Conservation (phyloP, 2,888 invertebrate genomes). For the Chouioia cunea region DNA sequence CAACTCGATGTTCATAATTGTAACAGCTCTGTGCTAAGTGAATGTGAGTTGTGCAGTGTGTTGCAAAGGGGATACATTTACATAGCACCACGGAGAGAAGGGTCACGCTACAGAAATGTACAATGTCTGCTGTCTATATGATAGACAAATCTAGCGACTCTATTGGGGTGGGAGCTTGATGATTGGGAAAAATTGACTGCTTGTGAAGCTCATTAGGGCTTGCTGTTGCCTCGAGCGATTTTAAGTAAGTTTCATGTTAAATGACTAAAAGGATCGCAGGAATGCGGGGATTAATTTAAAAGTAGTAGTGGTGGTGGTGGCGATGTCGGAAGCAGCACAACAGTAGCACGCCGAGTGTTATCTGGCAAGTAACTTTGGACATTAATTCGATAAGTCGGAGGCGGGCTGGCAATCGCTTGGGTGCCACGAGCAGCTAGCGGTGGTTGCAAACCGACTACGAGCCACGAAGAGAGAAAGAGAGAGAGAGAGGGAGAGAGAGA, state of each 20-base stretch:
- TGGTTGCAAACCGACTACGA: slow-evolving; percentile 18
- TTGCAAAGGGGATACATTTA: background rate
- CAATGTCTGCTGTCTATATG: no score
- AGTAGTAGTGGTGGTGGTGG: no score
- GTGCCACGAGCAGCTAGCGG: no score
- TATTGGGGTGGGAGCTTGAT: slow-evolving; percentile 23
- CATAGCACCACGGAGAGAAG: no score
- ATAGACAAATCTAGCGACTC: slow-evolving; percentile 15
- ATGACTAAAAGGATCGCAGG: no score
- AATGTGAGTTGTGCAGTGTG: slow-evolving; percentile 1
- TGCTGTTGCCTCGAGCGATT: no score
- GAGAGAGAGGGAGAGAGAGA: background rate
- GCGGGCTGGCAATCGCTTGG: background rate
- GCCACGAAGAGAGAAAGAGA: no score
- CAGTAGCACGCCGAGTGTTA: background rate
- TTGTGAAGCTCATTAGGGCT: no score
- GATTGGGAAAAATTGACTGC: slow-evolving; percentile 27
- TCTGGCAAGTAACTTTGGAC: slow-evolving; percentile 29
- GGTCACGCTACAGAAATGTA: no score
- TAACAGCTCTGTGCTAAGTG: slow-evolving; percentile 24
- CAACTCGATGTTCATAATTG: slow-evolving; percentile 32
- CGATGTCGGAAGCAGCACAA: no score
- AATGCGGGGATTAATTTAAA: no score
- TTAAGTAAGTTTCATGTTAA: no score
- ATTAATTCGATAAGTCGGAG: slow-evolving; percentile 32